Base-by-base conservation (phyloP, 2,113 vertebrate species). In the Synodontis membranacea region DNA sequence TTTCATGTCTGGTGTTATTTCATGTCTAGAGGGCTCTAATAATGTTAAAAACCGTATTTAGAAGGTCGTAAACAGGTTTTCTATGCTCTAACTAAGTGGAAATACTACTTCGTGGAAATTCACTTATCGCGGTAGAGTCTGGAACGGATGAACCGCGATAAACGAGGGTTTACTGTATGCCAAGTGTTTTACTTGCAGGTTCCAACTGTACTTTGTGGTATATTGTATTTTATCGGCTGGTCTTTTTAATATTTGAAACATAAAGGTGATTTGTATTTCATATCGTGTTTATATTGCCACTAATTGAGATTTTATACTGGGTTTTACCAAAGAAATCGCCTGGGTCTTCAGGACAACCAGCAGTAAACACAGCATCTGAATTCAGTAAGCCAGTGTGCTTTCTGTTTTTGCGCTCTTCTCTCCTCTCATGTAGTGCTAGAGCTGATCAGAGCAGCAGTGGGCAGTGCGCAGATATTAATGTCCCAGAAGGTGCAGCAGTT, bases 401-500 rank as follows among this genome's bases (percentile, higher is more conserved):
- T 83, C 44, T 78, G 44, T 75, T 39, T 39, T 23, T 72, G 46
- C 70, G 54, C 28, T 28, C 39, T 62, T 80, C 60, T 62, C 21
- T 78, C 34, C 60, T 78, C 50, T 80, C 21, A 31, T 79, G 25
- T 80, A 99, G 98, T 97, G 92, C 94, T 99, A 88, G 97, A 99
- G 94, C 96, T 97, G 94, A 99, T 99, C 90, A 97, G 97, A 87
- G 97, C 96, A 0, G 97, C 98, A 0, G 97, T 99, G 91, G 97
- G 97, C 92, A 97, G 96, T 3, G 97, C 98, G 82, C 98, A 99
- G 93, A 97, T 99, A 92, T 96, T 99, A 91, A 97, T 99, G 96
- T 98, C 97, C 91, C 98, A 99, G 93, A 99, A 99, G 90, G 97
- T 99, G 86, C 98, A 99, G 93, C 98, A 99, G 94, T 99, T 99